Percentiles rank a stretch among this genome's conserved stretches.
phyloP scores from a whole-genome alignment of 2,797 vertebrate species.

The Urocyon cinereoargenteus region DNA sequence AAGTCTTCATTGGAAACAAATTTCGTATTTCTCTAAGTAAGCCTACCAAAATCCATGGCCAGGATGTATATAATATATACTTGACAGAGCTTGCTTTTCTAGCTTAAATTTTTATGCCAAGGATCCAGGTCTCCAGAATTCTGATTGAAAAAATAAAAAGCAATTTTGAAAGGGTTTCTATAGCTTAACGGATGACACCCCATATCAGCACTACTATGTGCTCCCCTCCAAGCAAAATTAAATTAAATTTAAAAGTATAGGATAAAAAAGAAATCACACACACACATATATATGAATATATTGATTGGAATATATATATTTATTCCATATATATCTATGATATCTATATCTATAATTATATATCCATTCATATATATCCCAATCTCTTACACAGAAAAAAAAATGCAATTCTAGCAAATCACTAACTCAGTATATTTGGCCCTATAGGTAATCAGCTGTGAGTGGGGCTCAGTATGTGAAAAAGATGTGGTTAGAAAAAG shows the following conservation, averaged over 20 bases:
- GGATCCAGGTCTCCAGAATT: slow-evolving; percentile 48
- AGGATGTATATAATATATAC: slow-evolving; percentile 51
- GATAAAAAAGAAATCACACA: neutral
- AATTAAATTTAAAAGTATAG: neutral
- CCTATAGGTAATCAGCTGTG: slow-evolving; percentile 62
- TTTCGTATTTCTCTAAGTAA: slow-evolving; percentile 47
- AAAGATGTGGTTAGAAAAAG: slow-evolving; percentile 2
- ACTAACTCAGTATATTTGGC: slow-evolving; percentile 51
- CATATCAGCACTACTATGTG: neutral
- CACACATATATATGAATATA: neutral
- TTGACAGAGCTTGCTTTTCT: slow-evolving; percentile 52
- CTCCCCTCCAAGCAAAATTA: neutral
- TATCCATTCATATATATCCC: neutral
- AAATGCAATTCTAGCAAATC: slow-evolving; percentile 54
- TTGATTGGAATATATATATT: neutral
- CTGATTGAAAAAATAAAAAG: slow-evolving; percentile 53
- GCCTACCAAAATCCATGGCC: slow-evolving; percentile 50
- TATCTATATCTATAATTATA: neutral
- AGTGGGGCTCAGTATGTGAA: neutral
- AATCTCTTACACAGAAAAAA: slow-evolving; percentile 49
- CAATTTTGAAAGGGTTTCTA: slow-evolving; percentile 18
- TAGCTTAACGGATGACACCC: neutral
- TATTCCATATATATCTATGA: no score
- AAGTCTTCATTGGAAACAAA: slow-evolving; percentile 47
- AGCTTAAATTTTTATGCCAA: slow-evolving; percentile 40